A percentile compares a stretch with the other conserved stretches of the same genome.
phyloP scores from a whole-genome alignment of 2,797 vertebrate genomes.

The Selene dorsalis region DNA sequence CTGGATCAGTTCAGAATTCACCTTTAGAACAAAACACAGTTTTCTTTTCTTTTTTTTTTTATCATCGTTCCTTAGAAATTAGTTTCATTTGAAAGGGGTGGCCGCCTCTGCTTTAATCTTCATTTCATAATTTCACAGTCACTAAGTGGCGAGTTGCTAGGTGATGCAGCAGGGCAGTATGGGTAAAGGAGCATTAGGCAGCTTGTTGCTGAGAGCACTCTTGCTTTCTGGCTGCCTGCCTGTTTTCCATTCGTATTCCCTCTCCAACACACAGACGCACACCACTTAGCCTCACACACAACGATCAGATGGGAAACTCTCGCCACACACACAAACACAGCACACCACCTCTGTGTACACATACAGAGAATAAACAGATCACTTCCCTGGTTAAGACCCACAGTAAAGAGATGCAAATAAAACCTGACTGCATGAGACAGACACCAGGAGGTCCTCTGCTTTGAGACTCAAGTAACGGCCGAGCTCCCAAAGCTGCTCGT shows the following conservation, averaged over 20 bases:
- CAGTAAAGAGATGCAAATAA: slow-evolving; percentile 54
- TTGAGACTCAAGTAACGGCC: slow-evolving; percentile 35
- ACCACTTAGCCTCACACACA: slow-evolving; percentile 29
- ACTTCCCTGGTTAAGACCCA: slow-evolving; percentile 66
- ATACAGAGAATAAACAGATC: slow-evolving; percentile 41
- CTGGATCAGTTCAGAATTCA: not conserved
- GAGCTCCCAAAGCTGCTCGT: not conserved
- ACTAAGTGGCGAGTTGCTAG: slow-evolving; percentile 67
- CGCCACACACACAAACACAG: slow-evolving; percentile 25
- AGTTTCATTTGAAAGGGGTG: slow-evolving; percentile 13
- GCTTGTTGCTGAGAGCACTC: slow-evolving; percentile 66
- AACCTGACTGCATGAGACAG: slow-evolving; percentile 40
- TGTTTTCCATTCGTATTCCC: slow-evolving; percentile 74
- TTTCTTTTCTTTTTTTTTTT: not conserved
- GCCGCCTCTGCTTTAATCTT: slow-evolving; percentile 10
- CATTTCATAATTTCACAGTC: slow-evolving; percentile 64
- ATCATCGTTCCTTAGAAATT: slow-evolving; percentile 11
- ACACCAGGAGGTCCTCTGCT: slow-evolving; percentile 35
- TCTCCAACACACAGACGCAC: slow-evolving; percentile 41
- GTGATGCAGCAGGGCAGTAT: slow-evolving; percentile 58
- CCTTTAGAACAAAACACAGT: slow-evolving; percentile 2
- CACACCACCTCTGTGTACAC: slow-evolving; percentile 20
- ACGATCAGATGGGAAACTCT: slow-evolving; percentile 36
- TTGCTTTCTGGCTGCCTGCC: slow-evolving; percentile 61
- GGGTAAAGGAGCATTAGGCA: slow-evolving; percentile 58